These are phyloP conservation scores for Canis aureus DNA, from an alignment of 2,113 vertebrate species.

Conservation along the genomic window DNA sequence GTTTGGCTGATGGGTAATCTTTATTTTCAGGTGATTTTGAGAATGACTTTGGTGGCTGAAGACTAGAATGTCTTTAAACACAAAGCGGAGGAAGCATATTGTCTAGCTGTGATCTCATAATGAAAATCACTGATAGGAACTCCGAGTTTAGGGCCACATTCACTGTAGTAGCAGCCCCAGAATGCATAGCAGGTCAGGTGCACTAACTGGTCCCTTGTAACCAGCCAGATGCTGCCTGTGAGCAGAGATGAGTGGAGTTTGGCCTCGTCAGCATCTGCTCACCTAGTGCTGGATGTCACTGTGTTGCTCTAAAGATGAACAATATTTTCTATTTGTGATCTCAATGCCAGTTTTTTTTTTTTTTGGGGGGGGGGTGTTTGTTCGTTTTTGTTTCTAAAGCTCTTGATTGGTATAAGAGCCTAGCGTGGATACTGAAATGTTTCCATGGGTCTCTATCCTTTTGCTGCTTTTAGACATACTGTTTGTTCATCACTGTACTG, in stretches of 20 bases:
- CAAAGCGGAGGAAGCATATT: background rate
- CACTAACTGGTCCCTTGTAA: background rate
- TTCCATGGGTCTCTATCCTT: background rate
- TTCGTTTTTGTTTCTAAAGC: background rate
- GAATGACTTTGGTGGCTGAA: background rate
- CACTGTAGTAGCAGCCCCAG: background rate
- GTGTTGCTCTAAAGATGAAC: background rate
- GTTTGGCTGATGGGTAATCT: background rate
- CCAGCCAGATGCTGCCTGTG: background rate
- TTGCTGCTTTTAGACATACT: background rate
- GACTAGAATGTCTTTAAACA: background rate
- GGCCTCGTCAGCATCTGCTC: background rate
- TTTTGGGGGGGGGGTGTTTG: background rate
- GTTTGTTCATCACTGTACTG: background rate
- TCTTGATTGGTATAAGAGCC: background rate
- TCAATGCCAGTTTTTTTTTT: background rate
- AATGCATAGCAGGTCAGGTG: background rate
- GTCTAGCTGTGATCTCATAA: background rate
- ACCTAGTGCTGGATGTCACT: background rate
- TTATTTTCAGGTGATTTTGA: background rate
- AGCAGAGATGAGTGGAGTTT: background rate
- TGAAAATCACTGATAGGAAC: background rate
- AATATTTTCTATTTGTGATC: background rate
- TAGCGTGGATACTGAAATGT: background rate
- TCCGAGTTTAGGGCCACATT: background rate